A percentile compares a stretch with the other conserved stretches of the same genome.
Evolutionary conservation across 2,888 invertebrate genomes (phyloP).

Genomic region (Thymelicus lineola): DNA sequence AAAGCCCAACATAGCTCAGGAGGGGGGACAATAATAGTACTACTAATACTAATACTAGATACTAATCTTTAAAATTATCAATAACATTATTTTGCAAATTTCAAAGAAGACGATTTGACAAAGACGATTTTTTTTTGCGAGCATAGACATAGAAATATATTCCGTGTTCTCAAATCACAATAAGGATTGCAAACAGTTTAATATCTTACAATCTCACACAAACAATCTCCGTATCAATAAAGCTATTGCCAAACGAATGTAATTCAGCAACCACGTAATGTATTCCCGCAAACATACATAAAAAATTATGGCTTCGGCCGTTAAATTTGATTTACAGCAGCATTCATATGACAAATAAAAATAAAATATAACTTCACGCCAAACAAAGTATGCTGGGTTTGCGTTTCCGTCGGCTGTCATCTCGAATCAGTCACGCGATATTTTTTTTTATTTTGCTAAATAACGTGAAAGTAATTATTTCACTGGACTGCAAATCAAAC

Average conservation of each 20-base stretch:
- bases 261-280: constrained; percentile 31
- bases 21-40: too few species aligned
- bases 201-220: constrained; percentile 12
- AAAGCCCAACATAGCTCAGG: too few species aligned
- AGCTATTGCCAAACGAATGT: constrained; percentile 29
- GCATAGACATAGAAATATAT: not conserved
- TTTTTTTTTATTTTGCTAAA: constrained; percentile 17
- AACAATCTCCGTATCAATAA: constrained; percentile 15
- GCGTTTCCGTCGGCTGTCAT: constrained; percentile 2
- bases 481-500: constrained; percentile 9
- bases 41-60: too few species aligned
- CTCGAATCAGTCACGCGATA: constrained; percentile 18
- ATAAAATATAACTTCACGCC: constrained; percentile 29
- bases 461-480: constrained; percentile 31
- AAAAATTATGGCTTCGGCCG: constrained; percentile 40
- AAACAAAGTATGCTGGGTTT: constrained; percentile 39
- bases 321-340: constrained; percentile 48
- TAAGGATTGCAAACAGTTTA: not conserved
- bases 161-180: not conserved
- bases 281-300: constrained; percentile 38
- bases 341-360: constrained; percentile 43
- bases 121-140: too few species aligned
- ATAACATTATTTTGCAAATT: too few species aligned
- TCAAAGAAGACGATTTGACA: too few species aligned
- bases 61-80: too few species aligned